Conservation (phyloP, 1,140 invertebrate genomes). For the Trichonephila clavata region DNA sequence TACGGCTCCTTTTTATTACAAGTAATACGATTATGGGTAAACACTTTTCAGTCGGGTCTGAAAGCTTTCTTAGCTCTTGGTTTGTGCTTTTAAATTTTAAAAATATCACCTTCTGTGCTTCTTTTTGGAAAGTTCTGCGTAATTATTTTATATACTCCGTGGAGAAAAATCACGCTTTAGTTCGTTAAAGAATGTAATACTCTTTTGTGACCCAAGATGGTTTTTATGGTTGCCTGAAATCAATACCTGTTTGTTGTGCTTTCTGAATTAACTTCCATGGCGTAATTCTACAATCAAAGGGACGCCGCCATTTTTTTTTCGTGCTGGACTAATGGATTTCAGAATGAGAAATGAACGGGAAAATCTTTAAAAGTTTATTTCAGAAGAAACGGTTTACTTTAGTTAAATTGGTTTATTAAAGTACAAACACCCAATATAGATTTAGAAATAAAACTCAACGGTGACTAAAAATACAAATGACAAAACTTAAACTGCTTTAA, state of each 20-base stretch:
- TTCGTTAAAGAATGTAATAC: not conserved
- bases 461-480: not conserved
- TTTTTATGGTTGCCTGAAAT: slow-evolving; percentile 2
- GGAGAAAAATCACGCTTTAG: not conserved
- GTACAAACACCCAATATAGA: not conserved
- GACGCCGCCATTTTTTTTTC: slow-evolving; percentile 2
- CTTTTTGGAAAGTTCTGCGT: not conserved
- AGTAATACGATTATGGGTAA: slow-evolving; percentile 46
- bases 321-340: slow-evolving; percentile 1
- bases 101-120: not conserved
- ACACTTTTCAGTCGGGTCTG: not conserved
- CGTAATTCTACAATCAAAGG: not conserved
- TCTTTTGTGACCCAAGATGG: not conserved
- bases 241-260: not conserved
- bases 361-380: not conserved
- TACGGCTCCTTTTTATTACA: slow-evolving; percentile 29
- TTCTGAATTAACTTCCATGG: not conserved
- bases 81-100: not conserved
- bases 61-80: slow-evolving; percentile 8
- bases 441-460: not conserved
- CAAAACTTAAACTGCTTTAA: not conserved
- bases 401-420: not conserved
- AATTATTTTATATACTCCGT: slow-evolving; percentile 1
- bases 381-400: not conserved
- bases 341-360: not conserved